These are phyloP conservation scores for Isotomurus palustris DNA, from an alignment of 2,888 invertebrate species.

Conservation along the genomic window DNA sequence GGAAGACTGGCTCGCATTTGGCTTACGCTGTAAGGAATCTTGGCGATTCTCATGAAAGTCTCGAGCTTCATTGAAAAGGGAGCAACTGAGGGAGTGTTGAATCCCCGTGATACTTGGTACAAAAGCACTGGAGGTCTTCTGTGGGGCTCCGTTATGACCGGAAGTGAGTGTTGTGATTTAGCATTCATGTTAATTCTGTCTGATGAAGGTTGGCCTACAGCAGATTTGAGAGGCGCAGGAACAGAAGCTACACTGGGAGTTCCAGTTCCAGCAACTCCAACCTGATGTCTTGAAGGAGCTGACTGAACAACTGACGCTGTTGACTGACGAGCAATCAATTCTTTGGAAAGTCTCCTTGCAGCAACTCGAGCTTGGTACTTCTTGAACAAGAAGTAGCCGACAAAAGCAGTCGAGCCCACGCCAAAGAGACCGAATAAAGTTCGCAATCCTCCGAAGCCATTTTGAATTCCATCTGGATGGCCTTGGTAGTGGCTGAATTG, in stretches of 20 bases:
- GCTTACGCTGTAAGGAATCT: slow-evolving; percentile 42
- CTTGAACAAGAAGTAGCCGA: slow-evolving; percentile 27
- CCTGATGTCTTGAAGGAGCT: no score
- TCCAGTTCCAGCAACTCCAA: no score
- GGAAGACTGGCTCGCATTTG: no score
- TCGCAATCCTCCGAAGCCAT: slow-evolving; percentile 27
- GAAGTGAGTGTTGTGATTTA: background rate
- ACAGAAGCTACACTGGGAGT: no score
- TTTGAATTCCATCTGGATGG: no score
- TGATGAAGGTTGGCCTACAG: no score
- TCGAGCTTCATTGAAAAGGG: slow-evolving; percentile 43
- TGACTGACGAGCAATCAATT: background rate
- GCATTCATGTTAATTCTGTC: no score
- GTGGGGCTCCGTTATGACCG: background rate
- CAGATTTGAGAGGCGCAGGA: no score
- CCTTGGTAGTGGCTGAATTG: no score
- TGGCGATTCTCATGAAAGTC: slow-evolving; percentile 41
- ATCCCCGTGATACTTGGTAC: slow-evolving; percentile 33
- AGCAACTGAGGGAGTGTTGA: slow-evolving; percentile 35
- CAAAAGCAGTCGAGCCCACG: slow-evolving; percentile 20
- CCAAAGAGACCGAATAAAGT: slow-evolving; percentile 26
- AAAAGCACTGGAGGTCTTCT: background rate
- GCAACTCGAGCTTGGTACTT: background rate
- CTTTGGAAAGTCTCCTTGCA: background rate
- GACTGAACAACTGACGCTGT: no score